Conservation (phyloP, 2,888 invertebrate genomes). For the Cerceris ruficornis region DNA sequence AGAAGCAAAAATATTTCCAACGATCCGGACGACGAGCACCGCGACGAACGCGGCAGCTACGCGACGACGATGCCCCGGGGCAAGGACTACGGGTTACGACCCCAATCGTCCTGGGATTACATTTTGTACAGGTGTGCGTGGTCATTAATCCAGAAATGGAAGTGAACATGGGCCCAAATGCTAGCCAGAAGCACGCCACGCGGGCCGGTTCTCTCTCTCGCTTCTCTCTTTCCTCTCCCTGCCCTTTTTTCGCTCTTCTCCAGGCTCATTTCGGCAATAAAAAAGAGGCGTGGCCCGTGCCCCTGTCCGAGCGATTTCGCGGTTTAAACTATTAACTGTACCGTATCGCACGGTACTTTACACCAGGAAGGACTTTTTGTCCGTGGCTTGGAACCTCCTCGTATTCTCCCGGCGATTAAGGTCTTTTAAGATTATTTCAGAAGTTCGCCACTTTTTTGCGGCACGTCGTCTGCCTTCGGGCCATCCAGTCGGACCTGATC, state of each 20-base stretch:
- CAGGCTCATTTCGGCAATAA: constrained; percentile 41
- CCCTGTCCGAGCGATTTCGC: constrained; percentile 48
- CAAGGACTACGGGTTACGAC: constrained; percentile 68
- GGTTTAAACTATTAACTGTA: constrained; percentile 48
- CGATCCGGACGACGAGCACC: constrained; percentile 24
- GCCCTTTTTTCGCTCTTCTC: background rate
- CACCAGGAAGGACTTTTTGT: constrained; percentile 46
- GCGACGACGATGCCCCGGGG: constrained; percentile 56
- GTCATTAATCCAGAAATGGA: constrained; percentile 69
- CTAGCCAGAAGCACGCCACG: constrained; percentile 41
- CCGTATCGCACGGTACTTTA: constrained; percentile 31
- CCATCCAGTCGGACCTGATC: background rate
- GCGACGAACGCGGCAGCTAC: constrained; percentile 37
- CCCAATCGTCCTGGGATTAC: constrained; percentile 63
- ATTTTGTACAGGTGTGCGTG: constrained; percentile 63
- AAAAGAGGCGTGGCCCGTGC: constrained; percentile 59
- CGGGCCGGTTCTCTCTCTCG: constrained; percentile 32
- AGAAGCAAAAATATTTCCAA: constrained; percentile 34
- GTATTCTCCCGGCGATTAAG: constrained; percentile 47
- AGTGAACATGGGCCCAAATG: constrained; percentile 62
- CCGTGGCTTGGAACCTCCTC: constrained; percentile 24
- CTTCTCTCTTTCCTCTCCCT: constrained; percentile 8
- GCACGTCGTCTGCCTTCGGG: background rate
- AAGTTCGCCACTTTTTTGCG: background rate
- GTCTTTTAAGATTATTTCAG: constrained; percentile 45